These are phyloP conservation scores for Drosophila lutescens DNA, from an alignment of 2,888 invertebrate species.

Conservation along the genomic window DNA sequence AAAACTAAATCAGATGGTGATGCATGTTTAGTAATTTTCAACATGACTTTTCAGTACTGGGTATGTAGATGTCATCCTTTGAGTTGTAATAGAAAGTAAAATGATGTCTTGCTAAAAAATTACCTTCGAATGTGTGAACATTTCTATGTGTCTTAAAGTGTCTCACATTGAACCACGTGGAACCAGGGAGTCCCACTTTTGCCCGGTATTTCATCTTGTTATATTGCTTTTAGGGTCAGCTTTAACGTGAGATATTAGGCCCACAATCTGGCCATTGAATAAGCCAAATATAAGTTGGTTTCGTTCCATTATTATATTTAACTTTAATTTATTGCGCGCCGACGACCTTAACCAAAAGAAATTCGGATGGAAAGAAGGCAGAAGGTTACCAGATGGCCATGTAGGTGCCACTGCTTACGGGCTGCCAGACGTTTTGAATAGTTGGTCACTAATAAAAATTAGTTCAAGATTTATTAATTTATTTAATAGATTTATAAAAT, in stretches of 20 bases:
- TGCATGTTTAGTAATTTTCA: slow-evolving; percentile 64
- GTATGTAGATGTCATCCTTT: slow-evolving; percentile 49
- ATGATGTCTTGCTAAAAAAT: background rate
- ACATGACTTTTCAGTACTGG: slow-evolving; percentile 50
- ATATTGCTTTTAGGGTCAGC: fast-evolving
- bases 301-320: slow-evolving; percentile 4
- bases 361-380: background rate
- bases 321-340: background rate
- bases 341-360: background rate
- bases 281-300: background rate
- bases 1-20: slow-evolving; percentile 64
- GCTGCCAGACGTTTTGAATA: slow-evolving; percentile 4
- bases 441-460: background rate
- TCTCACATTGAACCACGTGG: slow-evolving; percentile 27
- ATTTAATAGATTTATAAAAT: no score
- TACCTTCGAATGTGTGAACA: slow-evolving; percentile 4
- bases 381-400: background rate
- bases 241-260: no score
- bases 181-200: background rate
- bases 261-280: no score
- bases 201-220: background rate
- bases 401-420: background rate
- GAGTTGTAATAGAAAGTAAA: background rate
- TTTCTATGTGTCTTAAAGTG: background rate
- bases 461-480: no score